A percentile compares a stretch with the other conserved stretches of the same genome.
Evolutionary conservation across 2,113 vertebrate genomes (phyloP).

Genomic region (Saguinus midas): DNA sequence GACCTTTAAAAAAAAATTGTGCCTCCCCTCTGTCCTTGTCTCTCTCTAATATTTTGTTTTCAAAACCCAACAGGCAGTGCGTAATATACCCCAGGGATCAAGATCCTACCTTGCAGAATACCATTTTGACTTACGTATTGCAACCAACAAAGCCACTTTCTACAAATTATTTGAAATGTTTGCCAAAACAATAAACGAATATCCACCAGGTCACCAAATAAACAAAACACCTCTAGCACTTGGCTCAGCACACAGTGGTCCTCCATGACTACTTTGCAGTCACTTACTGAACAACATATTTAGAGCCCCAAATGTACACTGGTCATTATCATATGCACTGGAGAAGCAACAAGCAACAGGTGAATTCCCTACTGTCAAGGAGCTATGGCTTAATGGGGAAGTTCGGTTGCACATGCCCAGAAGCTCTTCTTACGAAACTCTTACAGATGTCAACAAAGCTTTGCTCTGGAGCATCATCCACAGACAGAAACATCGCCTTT

Average conservation of each 20-base stretch:
- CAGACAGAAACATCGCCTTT: background rate
- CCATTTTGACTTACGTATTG: background rate
- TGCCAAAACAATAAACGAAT: background rate
- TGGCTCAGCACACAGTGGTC: background rate
- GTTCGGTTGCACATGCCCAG: fast-evolving
- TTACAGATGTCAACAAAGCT: background rate
- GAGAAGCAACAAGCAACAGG: background rate
- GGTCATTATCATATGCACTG: background rate
- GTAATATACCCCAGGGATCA: background rate
- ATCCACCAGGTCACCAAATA: background rate
- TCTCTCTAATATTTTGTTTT: background rate
- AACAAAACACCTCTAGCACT: background rate
- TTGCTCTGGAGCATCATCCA: background rate
- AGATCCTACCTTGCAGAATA: background rate
- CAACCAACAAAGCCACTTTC: background rate
- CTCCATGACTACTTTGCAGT: background rate
- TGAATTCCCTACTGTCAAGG: background rate
- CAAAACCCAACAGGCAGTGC: background rate
- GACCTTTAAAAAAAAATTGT: background rate
- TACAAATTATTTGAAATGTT: background rate
- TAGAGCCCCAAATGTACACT: background rate
- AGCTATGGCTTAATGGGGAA: background rate
- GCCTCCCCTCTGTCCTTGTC: background rate
- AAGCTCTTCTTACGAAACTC: background rate
- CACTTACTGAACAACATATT: background rate